These are phyloP conservation scores for Apostichopus parvimensis DNA, from an alignment of 35 echinoderm and acorn worm species.

Conservation along the genomic window DNA sequence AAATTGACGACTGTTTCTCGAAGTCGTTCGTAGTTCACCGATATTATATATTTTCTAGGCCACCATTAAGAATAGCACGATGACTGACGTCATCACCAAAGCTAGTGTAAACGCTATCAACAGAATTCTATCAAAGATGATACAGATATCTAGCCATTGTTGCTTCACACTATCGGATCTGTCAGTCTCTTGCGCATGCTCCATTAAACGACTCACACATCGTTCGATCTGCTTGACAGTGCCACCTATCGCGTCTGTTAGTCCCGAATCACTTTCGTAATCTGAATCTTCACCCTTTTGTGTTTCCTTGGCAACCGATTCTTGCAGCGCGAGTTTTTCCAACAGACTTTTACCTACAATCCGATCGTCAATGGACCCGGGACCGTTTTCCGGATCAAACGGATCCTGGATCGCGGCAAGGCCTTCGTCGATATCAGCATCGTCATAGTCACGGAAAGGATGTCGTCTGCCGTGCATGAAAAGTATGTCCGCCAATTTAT, in stretches of 20 bases:
- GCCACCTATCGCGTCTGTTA: slow-evolving; percentile 58
- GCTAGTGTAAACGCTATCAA: slow-evolving; percentile 55
- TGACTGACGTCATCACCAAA: slow-evolving; percentile 30
- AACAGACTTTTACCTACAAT: slow-evolving; percentile 63
- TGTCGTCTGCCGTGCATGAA: slow-evolving; percentile 59
- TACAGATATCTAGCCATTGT: slow-evolving; percentile 86
- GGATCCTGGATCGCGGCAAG: slow-evolving; percentile 38
- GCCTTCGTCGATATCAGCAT: slow-evolving; percentile 12
- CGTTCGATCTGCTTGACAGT: slow-evolving; percentile 66
- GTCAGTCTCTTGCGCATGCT: slow-evolving; percentile 44
- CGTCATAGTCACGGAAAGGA: slow-evolving; percentile 51
- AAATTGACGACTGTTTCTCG: neutral
- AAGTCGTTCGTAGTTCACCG: no score
- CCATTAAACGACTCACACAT: slow-evolving; percentile 55
- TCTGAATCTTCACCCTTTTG: slow-evolving; percentile 47
- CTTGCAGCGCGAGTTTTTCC: slow-evolving; percentile 56
- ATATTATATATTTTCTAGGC: neutral
- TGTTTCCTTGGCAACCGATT: slow-evolving; percentile 16
- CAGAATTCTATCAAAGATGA: slow-evolving; percentile 70
- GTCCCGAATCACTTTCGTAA: slow-evolving; percentile 55
- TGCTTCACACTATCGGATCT: slow-evolving; percentile 56
- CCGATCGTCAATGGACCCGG: slow-evolving; percentile 5
- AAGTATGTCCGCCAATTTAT: slow-evolving; percentile 55
- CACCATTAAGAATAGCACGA: slow-evolving; percentile 45
- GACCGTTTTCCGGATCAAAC: slow-evolving; percentile 65